Evolutionary conservation across 2,797 vertebrate genomes (phyloP).

Genomic region (Pyrocephalus nanus): DNA sequence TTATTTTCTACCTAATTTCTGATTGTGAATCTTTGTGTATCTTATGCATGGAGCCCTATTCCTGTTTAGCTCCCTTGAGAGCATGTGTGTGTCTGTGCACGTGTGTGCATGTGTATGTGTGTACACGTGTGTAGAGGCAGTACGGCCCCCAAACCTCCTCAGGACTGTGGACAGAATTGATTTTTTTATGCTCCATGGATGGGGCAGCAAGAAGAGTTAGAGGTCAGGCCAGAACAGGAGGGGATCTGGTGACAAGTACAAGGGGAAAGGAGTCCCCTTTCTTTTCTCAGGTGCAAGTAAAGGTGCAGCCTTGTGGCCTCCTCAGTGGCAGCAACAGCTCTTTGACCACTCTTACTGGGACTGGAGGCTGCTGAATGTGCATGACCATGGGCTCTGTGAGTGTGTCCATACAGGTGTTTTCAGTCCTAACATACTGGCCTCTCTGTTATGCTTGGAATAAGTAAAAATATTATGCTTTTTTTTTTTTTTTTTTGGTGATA

Average conservation of each 20-base stretch:
- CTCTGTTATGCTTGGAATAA: neutral
- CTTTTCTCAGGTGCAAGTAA: neutral
- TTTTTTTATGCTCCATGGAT: neutral
- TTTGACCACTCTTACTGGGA: accelerated
- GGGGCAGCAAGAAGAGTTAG: neutral
- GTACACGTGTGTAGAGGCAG: too few species aligned
- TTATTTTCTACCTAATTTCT: neutral
- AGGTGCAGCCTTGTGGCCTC: neutral
- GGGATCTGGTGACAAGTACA: neutral
- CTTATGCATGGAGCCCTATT: accelerated
- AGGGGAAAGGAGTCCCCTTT: neutral
- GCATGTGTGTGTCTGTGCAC: too few species aligned
- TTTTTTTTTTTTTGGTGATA: too few species aligned
- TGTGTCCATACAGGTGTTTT: neutral
- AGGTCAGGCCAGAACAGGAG: neutral
- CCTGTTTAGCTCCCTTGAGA: neutral
- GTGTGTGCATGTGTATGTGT: accelerated
- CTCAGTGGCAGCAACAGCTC: neutral
- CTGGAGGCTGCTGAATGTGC: neutral
- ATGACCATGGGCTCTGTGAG: neutral
- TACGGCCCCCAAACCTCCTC: neutral
- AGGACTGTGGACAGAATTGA: neutral
- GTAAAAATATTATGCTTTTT: neutral
- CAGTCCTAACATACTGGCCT: neutral
- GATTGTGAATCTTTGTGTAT: neutral